Evolutionary conservation across 2,888 invertebrate genomes (phyloP), one percentile per base, ranked within the genome.

Genomic region (Phasia obesa): DNA sequence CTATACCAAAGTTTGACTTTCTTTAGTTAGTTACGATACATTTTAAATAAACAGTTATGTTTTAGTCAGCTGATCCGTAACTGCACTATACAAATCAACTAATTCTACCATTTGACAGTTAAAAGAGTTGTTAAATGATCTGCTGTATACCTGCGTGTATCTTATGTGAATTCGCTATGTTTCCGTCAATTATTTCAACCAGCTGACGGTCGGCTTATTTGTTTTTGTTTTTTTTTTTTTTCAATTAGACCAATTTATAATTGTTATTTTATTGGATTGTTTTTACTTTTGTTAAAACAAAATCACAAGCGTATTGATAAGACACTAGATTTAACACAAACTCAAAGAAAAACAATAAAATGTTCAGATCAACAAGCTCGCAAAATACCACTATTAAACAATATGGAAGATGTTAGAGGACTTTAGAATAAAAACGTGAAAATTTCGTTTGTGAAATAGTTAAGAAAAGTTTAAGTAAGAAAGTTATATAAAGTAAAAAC

Each of bases 121-220:
- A 31, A 5, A 9, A 31, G 1, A 9, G 31, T 31, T 31, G 31
- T n/a, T n/a, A n/a, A n/a, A n/a, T n/a, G n/a, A n/a, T n/a, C n/a
- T n/a, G n/a, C n/a, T n/a, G n/a, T n/a, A n/a, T n/a, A n/a, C 3
- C 31, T 2, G 1, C 5, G 31, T 7, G 2, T 9, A 31, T 31
- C 31, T 31, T 31, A 31, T 31, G 9, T 31, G 31, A 31, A 31
- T 31, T 4, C 38, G 38, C 3, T 11, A 3, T 5, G 9, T 11
- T 38, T 3, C 11, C 38, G 13, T 31, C 49, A 11, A 38, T 38
- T 71, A 47, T 17, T 19, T 57, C 5, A 15, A 69, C 42, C 81
- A 82, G 81, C 81, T 82, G 82, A 35, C 49, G 51, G 73, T 82
- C 82, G 78, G 82, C 44, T 5, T 76, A 25, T 82, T 82, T 74